Evolutionary conservation across 1,140 invertebrate species (phyloP), one percentile per base, ranked within the genome.

Genomic region (Drosophila nebulosa): DNA sequence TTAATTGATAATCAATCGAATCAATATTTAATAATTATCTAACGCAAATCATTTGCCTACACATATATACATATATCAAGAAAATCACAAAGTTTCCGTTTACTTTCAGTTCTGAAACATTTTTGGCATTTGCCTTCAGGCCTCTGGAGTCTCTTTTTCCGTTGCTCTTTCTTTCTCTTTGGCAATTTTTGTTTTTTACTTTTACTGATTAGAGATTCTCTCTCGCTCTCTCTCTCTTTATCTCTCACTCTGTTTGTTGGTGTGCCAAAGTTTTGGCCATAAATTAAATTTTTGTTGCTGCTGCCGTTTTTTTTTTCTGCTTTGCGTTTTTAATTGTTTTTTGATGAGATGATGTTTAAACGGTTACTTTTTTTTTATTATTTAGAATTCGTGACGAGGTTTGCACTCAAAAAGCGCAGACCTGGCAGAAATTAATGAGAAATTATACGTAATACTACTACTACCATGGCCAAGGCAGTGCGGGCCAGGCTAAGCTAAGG

Each of bases 371-470:
- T 46, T 21, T 21, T 18, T 46, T 46, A 21, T 46, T 46, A 46
- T 46, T 46, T 46, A 46, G 39, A 46, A 46, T 46, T 46, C 60
- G 69, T 72, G 67, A 72, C 69, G 60, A 22, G 70, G 52, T 64
- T 64, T 65, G 77, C 66, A 74, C 80, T 78, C 73, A 70, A 79
- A 66, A 70, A 63, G 79, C 68, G 76, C 80, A 84, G 83, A 84
- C 79, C 76, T 85, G 76, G 80, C 79, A 79, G 67, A 84, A 84
- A 85, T 84, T 84, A 84, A 84, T 84, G 80, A 77, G 81, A 86
- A 77, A 80, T 86, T 85, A 80, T 80, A 77, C 63, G 59, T 63
- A 70, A 53, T 32, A 42, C 22, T 16, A 10, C 14, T 32, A 42
- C 22, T 16, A 10, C 14, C 12, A 61, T 52, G 16, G 59, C 12